Conservation (phyloP, 2,113 vertebrate species). For the Corydoras maculifer region DNA sequence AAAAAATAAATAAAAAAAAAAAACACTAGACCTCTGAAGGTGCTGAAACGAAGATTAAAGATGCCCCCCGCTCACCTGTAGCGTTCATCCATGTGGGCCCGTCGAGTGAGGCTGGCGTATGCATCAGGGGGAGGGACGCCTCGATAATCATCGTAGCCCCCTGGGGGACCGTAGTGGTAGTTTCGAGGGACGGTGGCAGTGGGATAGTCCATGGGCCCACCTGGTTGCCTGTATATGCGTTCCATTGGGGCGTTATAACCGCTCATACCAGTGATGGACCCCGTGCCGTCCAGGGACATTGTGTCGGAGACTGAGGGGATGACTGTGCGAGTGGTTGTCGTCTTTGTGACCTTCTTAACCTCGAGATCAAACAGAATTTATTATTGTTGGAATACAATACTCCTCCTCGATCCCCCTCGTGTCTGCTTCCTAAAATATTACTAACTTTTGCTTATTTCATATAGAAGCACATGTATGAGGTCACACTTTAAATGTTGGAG, state of each 20-base stretch:
- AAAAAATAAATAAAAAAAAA: neutral
- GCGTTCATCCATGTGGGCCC: conserved; percentile 80
- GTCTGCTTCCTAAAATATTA: too few relatives aligned
- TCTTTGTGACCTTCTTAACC: conserved; percentile 93
- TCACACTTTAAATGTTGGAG: too few relatives aligned
- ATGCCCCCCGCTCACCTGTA: conserved; percentile 62
- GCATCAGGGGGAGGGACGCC: conserved; percentile 64
- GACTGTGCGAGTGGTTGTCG: conserved; percentile 81
- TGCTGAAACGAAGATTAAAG: too few relatives aligned
- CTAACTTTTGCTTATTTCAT: too few relatives aligned
- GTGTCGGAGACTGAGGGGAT: conserved; percentile 70
- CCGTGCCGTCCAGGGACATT: conserved; percentile 69
- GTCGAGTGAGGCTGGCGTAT: conserved; percentile 80
- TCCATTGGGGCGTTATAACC: conserved; percentile 77
- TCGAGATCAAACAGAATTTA: conserved; percentile 40
- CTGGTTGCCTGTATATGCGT: conserved; percentile 73
- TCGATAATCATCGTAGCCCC: conserved; percentile 71
- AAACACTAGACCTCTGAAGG: too few relatives aligned
- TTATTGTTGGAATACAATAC: neutral
- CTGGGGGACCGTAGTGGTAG: conserved; percentile 82
- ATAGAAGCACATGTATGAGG: too few relatives aligned
- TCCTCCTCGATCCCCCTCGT: too few relatives aligned
- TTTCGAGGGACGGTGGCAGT: conserved; percentile 85
- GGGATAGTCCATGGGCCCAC: conserved; percentile 69
- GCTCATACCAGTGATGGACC: conserved; percentile 58